Percentiles rank a stretch among this genome's conserved stretches.
phyloP scores from a whole-genome alignment of 2,888 invertebrate genomes.

The Drosophila anomalipes region DNA sequence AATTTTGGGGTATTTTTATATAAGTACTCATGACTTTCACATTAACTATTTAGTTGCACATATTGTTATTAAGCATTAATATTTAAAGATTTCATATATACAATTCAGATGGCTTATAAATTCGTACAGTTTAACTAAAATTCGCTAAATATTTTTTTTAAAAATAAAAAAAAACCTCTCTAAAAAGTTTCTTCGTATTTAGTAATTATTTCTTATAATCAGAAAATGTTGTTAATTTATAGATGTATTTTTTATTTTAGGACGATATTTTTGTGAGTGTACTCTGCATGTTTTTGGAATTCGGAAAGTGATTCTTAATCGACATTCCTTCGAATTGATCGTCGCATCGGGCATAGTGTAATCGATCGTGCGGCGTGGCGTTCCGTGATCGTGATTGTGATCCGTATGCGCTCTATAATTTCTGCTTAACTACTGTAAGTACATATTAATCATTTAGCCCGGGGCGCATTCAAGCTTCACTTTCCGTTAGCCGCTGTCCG shows the following conservation, averaged over 20 bases:
- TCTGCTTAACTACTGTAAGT: conserved; percentile 8
- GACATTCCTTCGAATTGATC: conserved; percentile 4
- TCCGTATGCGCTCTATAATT: conserved; percentile 30
- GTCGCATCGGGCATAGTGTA: conserved; percentile 4
- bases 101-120: not conserved
- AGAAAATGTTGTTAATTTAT: not conserved
- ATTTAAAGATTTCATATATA: not conserved
- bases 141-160: fast-evolving
- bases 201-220: not conserved
- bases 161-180: not conserved
- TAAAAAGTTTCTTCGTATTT: not conserved
- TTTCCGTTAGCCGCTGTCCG: conserved; percentile 22
- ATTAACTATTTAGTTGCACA: not conserved
- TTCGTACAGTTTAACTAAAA: not conserved
- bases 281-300: not conserved
- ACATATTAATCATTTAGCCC: conserved; percentile 39
- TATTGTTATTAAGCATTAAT: not conserved
- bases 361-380: conserved; percentile 30
- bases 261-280: not conserved
- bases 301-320: not conserved
- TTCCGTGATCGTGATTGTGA: conserved; percentile 5
- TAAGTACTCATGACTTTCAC: too few species aligned
- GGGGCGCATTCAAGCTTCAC: conserved; percentile 53
- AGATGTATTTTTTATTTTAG: not conserved
- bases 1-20: not conserved